Evolutionary conservation across 1,140 invertebrate species (phyloP), one percentile per base, ranked within the genome.

Genomic region (Drosophila obscura): DNA sequence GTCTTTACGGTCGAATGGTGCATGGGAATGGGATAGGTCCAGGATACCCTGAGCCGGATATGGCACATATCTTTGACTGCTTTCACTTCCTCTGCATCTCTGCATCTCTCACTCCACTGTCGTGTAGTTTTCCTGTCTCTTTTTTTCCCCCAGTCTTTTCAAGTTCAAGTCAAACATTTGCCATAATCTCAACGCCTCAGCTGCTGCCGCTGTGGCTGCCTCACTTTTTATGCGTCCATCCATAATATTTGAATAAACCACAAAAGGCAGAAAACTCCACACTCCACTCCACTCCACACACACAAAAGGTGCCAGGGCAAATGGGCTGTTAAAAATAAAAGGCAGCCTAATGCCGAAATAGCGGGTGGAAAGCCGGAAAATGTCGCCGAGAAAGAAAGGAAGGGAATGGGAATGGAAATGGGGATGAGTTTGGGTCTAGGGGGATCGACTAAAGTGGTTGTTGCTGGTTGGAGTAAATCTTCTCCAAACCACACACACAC

Each of bases 141-240:
- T 43, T n/a, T 15, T 39, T 13, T 19, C 1, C 19, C 50, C 24
- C 1, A 35, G 22, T 44, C 45, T 77, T 88, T 87, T 88, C 83
- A 88, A 88, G 83, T 88, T 88, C 83, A 88, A 89, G 75, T 71
- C 83, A 88, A 88, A 87, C 83, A 87, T 88, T 88, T 71, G 83
- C 75, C 63, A 73, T 88, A 88, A 88, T 88, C 83, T 69, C 71
- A 63, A 60, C 71, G 75, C 81, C 72, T 82, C 80, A 84, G 79
- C 80, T 79, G 31, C 8, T 8, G 31, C 31, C 9, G 31, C 31
- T 8, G 28, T 2, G 7, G 28, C 28, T 35, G 79, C 79, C 71
- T 51, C 83, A 67, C 65, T 79, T 87, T 80, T 59, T 63, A 56
- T 66, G 57, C 66, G 44, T 31, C 15, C 28, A 64, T 44, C 24